These are phyloP conservation scores for Protosalanx chinensis DNA, from an alignment of 2,797 vertebrate species.

Conservation along the genomic window DNA sequence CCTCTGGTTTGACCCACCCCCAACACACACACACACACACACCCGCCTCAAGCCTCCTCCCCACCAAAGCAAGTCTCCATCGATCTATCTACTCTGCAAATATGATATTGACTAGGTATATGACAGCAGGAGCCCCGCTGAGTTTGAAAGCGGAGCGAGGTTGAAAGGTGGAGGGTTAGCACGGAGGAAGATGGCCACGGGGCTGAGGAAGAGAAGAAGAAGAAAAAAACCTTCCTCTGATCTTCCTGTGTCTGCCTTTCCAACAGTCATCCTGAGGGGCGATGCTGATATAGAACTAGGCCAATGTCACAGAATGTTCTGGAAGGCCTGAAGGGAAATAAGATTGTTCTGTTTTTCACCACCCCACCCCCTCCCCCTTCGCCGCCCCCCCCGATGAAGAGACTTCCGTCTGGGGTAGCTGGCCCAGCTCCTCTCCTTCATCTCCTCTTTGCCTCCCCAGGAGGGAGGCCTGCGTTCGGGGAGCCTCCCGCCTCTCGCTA, in stretches of 20 bases:
- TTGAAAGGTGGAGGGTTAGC: constrained; percentile 70
- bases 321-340: constrained; percentile 66
- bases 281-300: constrained; percentile 71
- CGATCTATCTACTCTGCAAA: constrained; percentile 70
- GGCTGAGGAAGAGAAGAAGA: constrained; percentile 48
- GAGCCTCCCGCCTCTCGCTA: constrained; percentile 41
- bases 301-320: constrained; percentile 75
- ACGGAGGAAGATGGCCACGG: constrained; percentile 73
- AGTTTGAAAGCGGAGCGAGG: constrained; percentile 59
- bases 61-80: constrained; percentile 66
- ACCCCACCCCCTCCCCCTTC: constrained; percentile 31
- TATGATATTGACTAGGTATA: constrained; percentile 71
- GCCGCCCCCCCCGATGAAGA: constrained; percentile 17
- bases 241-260: constrained; percentile 75
- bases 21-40: constrained; percentile 17
- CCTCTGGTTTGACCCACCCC: constrained; percentile 59
- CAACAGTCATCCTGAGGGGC: constrained; percentile 72
- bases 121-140: constrained; percentile 56
- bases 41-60: constrained; percentile 43
- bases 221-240: constrained; percentile 70
- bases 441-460: constrained; percentile 61
- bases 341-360: constrained; percentile 55
- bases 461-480: constrained; percentile 54
- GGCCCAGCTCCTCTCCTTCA: constrained; percentile 20
- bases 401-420: background rate